Evolutionary conservation across 1,140 invertebrate genomes (phyloP).

Genomic region (Leptoteleia sp.): DNA sequence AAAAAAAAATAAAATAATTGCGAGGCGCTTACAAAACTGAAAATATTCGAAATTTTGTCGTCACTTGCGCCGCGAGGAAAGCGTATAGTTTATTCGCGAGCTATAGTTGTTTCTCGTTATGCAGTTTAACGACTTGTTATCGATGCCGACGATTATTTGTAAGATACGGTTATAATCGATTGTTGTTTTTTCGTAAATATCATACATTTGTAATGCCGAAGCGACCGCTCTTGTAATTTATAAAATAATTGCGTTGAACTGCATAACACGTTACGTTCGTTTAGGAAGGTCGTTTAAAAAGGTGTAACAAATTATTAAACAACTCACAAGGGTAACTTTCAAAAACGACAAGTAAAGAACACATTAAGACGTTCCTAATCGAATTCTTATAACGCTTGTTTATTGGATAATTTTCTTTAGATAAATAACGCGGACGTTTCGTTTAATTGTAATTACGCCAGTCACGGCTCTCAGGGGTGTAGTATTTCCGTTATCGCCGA

Average conservation of each 20-base stretch:
- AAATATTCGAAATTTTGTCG: too few species aligned
- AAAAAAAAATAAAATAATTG: too few species aligned
- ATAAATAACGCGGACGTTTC: constrained; percentile 16
- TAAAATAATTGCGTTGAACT: constrained; percentile 2
- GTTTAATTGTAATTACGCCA: constrained; percentile 17
- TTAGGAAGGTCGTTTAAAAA: not conserved
- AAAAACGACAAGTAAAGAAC: not conserved
- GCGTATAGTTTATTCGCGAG: not conserved
- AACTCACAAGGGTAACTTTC: not conserved
- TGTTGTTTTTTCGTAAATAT: too few species aligned
- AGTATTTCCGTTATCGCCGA: constrained; percentile 30
- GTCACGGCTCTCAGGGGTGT: constrained; percentile 42
- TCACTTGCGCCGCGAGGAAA: not conserved
- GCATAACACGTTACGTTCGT: not conserved
- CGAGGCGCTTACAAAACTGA: too few species aligned
- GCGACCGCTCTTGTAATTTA: not conserved
- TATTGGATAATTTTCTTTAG: too few species aligned
- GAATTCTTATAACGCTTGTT: too few species aligned
- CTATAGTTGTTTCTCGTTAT: constrained; percentile 3
- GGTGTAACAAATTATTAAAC: too few species aligned
- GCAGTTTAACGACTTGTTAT: constrained; percentile 7
- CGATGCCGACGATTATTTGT: constrained; percentile 4
- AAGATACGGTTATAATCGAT: not conserved
- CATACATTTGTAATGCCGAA: too few species aligned
- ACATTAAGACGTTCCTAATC: too few species aligned